phyloP scores from a whole-genome alignment of 2,888 invertebrate species.

The Catotricha subobsoleta region DNA sequence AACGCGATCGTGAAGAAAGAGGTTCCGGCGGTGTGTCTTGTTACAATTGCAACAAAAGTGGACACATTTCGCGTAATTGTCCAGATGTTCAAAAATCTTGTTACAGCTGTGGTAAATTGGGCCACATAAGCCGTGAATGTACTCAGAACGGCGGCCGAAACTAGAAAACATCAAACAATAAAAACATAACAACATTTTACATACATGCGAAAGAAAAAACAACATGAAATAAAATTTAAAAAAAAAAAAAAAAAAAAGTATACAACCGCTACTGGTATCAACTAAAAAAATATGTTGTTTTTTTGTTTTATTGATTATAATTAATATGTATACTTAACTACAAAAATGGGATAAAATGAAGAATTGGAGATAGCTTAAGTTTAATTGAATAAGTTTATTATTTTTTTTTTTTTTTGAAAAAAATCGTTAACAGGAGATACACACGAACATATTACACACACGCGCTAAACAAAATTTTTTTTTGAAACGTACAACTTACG shows the following conservation, averaged over 20 bases:
- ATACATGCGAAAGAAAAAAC: neutral
- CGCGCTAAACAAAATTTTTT: no score
- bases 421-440: no score
- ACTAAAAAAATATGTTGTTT: neutral
- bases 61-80: slow-evolving; percentile 77
- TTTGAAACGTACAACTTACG: no score
- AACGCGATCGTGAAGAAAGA: slow-evolving; percentile 4
- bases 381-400: neutral
- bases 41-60: slow-evolving; percentile 89
- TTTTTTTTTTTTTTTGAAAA: no score
- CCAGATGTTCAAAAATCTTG: slow-evolving; percentile 47
- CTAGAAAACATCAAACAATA: slow-evolving; percentile 17
- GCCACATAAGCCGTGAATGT: slow-evolving; percentile 82
- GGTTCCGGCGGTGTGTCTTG: slow-evolving; percentile 42
- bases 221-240: neutral
- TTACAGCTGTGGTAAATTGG: slow-evolving; percentile 67
- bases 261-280: neutral
- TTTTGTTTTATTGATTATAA: no score
- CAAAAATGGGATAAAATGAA: neutral
- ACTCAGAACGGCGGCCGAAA: slow-evolving; percentile 46
- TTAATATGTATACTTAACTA: neutral
- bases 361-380: slow-evolving; percentile 5
- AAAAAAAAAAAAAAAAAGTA: neutral
- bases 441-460: no score
- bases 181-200: neutral